phyloP scores from a whole-genome alignment of 2,888 invertebrate genomes.

The Hyposoter dolosus region DNA sequence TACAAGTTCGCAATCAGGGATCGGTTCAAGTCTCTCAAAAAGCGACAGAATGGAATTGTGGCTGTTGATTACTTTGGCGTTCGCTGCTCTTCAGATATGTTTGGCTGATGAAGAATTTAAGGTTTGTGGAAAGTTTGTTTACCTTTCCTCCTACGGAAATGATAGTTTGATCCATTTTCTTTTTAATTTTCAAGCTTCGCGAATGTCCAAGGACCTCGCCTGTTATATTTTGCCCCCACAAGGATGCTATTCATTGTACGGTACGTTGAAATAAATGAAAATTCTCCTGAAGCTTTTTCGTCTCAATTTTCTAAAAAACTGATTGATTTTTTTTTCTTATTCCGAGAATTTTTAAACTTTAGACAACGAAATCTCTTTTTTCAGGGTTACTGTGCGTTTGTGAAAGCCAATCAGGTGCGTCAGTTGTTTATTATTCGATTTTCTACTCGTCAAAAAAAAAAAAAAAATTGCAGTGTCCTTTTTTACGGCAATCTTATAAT shows the following conservation, averaged over 20 bases:
- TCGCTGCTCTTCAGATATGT: not conserved
- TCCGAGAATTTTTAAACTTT: not conserved
- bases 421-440: not conserved
- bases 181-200: not conserved
- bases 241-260: not conserved
- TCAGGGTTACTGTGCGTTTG: not conserved
- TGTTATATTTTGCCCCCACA: not conserved
- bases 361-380: not conserved
- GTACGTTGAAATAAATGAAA: not conserved
- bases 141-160: not conserved
- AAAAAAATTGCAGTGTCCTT: not conserved
- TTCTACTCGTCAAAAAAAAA: not conserved
- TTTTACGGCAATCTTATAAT: not conserved
- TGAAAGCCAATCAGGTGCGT: not conserved
- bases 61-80: not conserved
- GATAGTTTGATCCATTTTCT: not conserved
- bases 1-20: not conserved
- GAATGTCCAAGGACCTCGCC: not conserved
- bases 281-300: too few species aligned
- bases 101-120: not conserved
- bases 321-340: not conserved
- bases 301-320: not conserved
- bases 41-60: not conserved
- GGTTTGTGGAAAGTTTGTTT: not conserved
- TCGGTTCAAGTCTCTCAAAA: not conserved